Base-by-base conservation (phyloP, 2,888 invertebrate species). In the Amblyjoppa proteus region DNA sequence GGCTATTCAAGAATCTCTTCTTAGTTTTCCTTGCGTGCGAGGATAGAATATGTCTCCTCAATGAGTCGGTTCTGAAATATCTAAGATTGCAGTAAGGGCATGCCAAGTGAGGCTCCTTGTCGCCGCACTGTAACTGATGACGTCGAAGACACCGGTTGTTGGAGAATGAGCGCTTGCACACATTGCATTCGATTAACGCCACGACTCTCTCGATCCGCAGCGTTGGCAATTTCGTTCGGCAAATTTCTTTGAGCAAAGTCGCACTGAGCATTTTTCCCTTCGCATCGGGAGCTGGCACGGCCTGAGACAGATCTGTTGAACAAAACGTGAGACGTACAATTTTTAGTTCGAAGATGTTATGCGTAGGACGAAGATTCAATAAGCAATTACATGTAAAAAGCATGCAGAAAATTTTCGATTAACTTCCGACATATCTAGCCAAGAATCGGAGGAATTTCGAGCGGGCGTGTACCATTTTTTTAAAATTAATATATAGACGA, bases 41-140 rank as follows among this genome's bases (percentile, higher is more conserved):
- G 34, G 84, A 86, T 45, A 84, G 84, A 1, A 87, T 66, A 45
- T 91, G 92, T 38, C 87, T 86, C 66, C 90, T 89, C 20, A 90
- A 74, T 51, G 88, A 83, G 49, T 91, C 91, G n/a, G 87, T 86
- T 45, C 91, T 88, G 64, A 88, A 91, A 83, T 91, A 92, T 71
- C 88, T 89, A 66, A 86, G 90, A 28, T 81, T 74, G 94, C 97
- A 97, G 94, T 96, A 97, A 31, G 97, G 96, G 94, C 97, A 97
- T 92, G 96, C 96, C 94, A 97, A 97, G 94, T 97, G 97, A 28
- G 97, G 97, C 94, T 97, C 97, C 94, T 97, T 97, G 58, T 90
- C 87, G 20, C 93, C 94, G 84, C 93, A 94, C 68, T 94, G 91
- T 71, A 90, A 88, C 77, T 92, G 90, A 85, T 94, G 94, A 20